Base-by-base conservation (phyloP, 2,888 invertebrate species). In the Melipona bicolor region DNA sequence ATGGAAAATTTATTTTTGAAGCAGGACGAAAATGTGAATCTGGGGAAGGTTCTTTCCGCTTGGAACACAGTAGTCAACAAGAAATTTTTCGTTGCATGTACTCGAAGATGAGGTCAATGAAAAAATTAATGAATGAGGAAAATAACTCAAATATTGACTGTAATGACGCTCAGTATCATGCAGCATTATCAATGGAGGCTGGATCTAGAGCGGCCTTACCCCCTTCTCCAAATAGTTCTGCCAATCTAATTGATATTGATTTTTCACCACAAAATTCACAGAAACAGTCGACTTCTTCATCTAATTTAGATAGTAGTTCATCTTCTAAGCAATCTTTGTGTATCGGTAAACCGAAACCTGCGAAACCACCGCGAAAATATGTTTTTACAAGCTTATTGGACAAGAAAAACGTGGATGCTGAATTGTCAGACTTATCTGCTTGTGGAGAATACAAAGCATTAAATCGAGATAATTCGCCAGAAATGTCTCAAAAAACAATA, bases 1-100 rank as follows among this genome's bases (percentile, higher is more conserved):
- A 97, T 93, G 97, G 97, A 64, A 97, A 97, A 94, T 98, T 98
- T 92, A 97, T 97, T 56, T 98, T 98, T 94, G 98, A 98, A 95
- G 98, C 98, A 32, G 98, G 98, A 0, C 95, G 98, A 81, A 98
- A 98, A 94, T 98, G 98, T 95, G 97, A 97, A 88, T 97, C 97
- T 1, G 98, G 98, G 0, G 98, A 98, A 95, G 98, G 98, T 1
- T 96, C 96, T 6, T 98, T 98, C 91, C 97, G 96, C 79, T 94
- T 98, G 82, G 97, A 97, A 92, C 97, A 98, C 93, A 96, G 96
- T 64, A 97, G 97, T 93, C 97, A 97, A 86, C 97, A 97, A 88
- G 98, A 98, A 93, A 97, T 98, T 87, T 98, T 96, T 87, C 96
- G 97, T 86, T 98, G 97, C 92, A 95, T 98, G 89, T 97, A 97